Evolutionary conservation across 2,113 vertebrate species (phyloP).

Genomic region (Zosterops borbonicus): DNA sequence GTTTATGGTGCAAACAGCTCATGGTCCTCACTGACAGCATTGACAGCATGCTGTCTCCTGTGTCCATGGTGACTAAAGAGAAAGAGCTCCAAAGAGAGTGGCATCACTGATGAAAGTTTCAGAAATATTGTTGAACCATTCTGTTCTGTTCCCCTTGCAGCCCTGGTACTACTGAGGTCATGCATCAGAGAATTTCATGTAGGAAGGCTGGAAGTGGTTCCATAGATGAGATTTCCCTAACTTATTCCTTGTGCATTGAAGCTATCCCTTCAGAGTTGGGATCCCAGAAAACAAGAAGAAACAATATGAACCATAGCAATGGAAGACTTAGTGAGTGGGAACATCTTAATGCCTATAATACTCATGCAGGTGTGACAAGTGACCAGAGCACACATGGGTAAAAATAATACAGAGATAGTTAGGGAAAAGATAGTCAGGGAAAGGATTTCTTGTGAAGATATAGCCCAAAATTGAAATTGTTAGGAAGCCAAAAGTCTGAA

Average conservation of each 20-base stretch:
- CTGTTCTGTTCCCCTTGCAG: background rate
- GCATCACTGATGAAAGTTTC: background rate
- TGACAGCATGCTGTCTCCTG: background rate
- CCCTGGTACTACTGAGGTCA: background rate
- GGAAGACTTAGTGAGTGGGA: rapidly evolving
- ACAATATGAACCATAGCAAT: background rate
- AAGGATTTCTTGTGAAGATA: background rate
- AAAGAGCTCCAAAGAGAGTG: background rate
- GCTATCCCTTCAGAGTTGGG: background rate
- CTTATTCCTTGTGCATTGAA: background rate
- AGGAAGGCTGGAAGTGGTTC: background rate
- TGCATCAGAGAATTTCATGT: background rate
- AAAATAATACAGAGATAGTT: background rate
- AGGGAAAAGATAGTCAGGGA: background rate
- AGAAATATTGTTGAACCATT: background rate
- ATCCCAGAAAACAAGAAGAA: background rate
- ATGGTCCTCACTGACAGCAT: background rate
- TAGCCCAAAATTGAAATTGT: background rate
- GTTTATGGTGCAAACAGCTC: background rate
- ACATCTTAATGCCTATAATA: background rate
- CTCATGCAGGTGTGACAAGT: background rate
- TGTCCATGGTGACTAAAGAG: background rate
- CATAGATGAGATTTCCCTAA: background rate
- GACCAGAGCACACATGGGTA: background rate
- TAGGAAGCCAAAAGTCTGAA: background rate